A percentile compares a stretch with the other conserved stretches of the same genome.
These are phyloP conservation scores for Sycon ciliatum DNA, from an alignment of 37 sponge, comb jelly and placozoan species.

Conservation along the genomic window DNA sequence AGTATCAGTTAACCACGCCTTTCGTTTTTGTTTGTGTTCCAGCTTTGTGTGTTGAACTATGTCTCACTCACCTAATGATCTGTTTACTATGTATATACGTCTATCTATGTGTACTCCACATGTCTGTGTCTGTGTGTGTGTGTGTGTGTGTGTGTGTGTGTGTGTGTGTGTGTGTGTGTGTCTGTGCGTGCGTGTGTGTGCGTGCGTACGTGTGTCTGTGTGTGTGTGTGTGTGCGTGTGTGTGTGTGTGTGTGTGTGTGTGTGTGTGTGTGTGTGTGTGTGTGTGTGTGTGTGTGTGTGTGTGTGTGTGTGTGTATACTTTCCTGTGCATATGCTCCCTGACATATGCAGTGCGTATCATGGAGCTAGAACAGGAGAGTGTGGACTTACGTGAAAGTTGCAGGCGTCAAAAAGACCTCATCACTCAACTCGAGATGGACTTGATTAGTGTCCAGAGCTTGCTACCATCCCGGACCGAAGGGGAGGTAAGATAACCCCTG, in stretches of 20 bases:
- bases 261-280: background rate
- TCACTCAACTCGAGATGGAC: constrained; percentile 75
- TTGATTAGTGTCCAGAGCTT: constrained; percentile 52
- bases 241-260: background rate
- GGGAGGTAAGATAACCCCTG: constrained; percentile 13
- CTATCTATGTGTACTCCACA: too few species aligned
- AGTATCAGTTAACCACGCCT: too few species aligned
- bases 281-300: background rate
- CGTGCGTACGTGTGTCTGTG: background rate
- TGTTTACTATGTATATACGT: too few species aligned
- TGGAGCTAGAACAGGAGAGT: constrained; percentile 35
- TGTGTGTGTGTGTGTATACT: too few species aligned
- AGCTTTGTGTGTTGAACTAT: background rate
- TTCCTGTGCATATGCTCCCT: too few species aligned
- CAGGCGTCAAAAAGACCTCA: constrained; percentile 48
- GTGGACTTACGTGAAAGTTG: constrained; percentile 18
- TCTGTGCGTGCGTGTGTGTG: too few species aligned
- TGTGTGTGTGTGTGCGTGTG: background rate
- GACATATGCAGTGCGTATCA: too few species aligned
- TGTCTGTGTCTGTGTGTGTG: background rate
- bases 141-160: background rate
- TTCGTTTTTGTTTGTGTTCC: background rate
- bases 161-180: background rate
- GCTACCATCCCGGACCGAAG: constrained; percentile 22
- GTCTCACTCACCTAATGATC: background rate